Evolutionary conservation across 2,113 vertebrate genomes (phyloP).

Genomic region (Hoplias malabaricus): DNA sequence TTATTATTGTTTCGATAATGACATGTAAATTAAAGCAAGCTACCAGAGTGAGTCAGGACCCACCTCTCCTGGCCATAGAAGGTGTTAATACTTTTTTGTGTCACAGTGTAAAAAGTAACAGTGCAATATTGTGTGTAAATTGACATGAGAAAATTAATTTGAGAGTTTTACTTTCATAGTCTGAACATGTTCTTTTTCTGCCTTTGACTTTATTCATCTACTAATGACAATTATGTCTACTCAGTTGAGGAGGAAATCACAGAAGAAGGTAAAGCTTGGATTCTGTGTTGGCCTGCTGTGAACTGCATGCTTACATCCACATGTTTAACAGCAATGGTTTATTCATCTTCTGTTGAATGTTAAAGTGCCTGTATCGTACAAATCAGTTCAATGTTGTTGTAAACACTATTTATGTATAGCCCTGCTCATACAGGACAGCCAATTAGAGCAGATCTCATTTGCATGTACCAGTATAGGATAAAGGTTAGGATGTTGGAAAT

Average conservation of each 20-base stretch:
- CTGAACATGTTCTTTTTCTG: conserved; percentile 26
- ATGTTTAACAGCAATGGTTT: conserved; percentile 1
- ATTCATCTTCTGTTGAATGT: background rate
- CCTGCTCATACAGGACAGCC: too few relatives aligned
- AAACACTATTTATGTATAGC: too few relatives aligned
- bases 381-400: too few relatives aligned
- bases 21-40: too few relatives aligned
- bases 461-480: too few relatives aligned
- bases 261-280: conserved; percentile 51
- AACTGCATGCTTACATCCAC: conserved; percentile 17
- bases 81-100: background rate
- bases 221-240: conserved; percentile 61
- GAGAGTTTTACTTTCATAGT: background rate
- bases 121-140: background rate
- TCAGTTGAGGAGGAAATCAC: conserved; percentile 54
- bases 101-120: background rate
- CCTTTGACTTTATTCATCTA: conserved; percentile 55
- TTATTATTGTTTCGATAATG: too few relatives aligned
- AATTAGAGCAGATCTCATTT: too few relatives aligned
- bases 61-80: too few relatives aligned
- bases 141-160: background rate
- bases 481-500: too few relatives aligned
- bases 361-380: too few relatives aligned
- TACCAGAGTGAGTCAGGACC: too few relatives aligned
- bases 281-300: conserved; percentile 43